Evolutionary conservation across 2,113 vertebrate species (phyloP), one percentile per base, ranked within the genome.

Genomic region (Ictidomys tridecemlineatus): DNA sequence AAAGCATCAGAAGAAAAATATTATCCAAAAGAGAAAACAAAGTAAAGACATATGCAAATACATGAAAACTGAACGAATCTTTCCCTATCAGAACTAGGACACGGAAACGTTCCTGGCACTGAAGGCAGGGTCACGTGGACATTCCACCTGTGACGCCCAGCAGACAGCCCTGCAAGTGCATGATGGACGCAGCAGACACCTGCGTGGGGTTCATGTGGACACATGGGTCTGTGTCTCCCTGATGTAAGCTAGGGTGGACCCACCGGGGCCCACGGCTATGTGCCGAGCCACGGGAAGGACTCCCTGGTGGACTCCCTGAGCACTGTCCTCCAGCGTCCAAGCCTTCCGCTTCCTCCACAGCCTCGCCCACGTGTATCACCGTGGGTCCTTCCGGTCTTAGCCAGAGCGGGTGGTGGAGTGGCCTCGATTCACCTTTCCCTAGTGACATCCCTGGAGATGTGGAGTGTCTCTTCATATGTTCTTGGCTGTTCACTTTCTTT

Each of bases 1-100:
- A 37, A 85, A 76, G 48, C n/a, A 70, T 80, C 30, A 37, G 51
- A 96, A 39, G 53, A 87, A 88, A 89, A 89, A 70, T 51, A 63
- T 39, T 80, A 26, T 79, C 42, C 34, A 51, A 69, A 14, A 24
- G 11, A 34, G 16, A 73, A 34, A 80, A 76, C 5, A 32, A 61
- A 86, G 45, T n/a, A 48, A 73, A 79, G 24, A 67, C 30, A 6
- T 93, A 72, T 86, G 53, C 87, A 82, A 67, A 70, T 45, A 39
- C 18, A 53, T 22, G 13, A 77, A 53, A 70, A 70, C 8, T 11
- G n/a, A 30, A 67, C 87, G 10, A 51, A 20, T 20, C 53, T 86
- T 73, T 69, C 22, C 65, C 65, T 17, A 28, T 77, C 42, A 63
- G 45, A 79, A 32, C 17, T 32, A 6, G 34, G 69, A 53, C n/a